Evolutionary conservation across 2,797 vertebrate genomes (phyloP).

Genomic region (Enteromius fasciolatus): DNA sequence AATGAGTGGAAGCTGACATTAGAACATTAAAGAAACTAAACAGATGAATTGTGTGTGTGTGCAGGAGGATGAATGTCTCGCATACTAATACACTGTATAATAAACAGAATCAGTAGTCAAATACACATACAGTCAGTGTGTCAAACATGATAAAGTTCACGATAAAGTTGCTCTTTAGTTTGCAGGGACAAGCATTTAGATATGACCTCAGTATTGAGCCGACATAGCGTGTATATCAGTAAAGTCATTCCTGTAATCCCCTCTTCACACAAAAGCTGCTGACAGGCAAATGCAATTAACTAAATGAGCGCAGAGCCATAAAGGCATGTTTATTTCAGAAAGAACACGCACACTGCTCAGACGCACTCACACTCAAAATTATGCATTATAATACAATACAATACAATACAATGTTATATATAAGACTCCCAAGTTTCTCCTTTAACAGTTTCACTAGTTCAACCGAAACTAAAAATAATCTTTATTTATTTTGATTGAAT

Average conservation of each 20-base stretch:
- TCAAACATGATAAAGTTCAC: background rate
- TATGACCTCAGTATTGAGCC: conserved; percentile 8
- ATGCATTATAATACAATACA: background rate
- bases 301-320: conserved; percentile 10
- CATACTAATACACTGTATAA: background rate
- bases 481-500: too few relatives aligned
- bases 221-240: background rate
- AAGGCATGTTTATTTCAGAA: conserved; percentile 23
- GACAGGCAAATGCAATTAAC: conserved; percentile 29
- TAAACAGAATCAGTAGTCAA: background rate
- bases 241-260: conserved; percentile 14
- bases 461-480: background rate
- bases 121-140: background rate
- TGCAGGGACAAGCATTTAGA: conserved; percentile 4
- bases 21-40: conserved; percentile 13
- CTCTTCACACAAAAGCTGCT: conserved; percentile 27
- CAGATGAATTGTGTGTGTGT: conserved; percentile 1
- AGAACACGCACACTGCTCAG: background rate
- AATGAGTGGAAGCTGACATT: conserved; percentile 25
- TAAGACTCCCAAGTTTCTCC: background rate
- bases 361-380: background rate
- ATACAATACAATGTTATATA: background rate
- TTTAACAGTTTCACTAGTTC: background rate
- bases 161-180: background rate
- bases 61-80: background rate